Percentiles rank a stretch among this genome's conserved stretches.
These are phyloP conservation scores for Vulpes ferrilata DNA, from an alignment of 2,113 vertebrate species.

Conservation along the genomic window DNA sequence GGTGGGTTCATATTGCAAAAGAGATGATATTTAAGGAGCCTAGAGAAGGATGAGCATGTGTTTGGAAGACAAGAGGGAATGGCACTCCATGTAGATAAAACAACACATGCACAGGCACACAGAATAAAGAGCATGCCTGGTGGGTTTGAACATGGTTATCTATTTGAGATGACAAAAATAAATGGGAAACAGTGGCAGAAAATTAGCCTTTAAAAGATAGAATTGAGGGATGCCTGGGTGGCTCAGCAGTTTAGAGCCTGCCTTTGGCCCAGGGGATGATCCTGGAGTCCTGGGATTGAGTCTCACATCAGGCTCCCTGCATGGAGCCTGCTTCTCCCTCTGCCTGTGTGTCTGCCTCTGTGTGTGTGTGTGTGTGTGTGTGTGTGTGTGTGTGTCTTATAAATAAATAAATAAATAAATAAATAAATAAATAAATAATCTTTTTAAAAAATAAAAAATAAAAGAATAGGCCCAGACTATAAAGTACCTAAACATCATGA, in stretches of 20 bases:
- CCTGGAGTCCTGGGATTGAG: too few species aligned
- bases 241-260: too few species aligned
- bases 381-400: too few species aligned
- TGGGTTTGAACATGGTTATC: neutral
- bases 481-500: neutral
- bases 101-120: neutral
- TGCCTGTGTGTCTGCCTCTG: too few species aligned
- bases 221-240: neutral
- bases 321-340: too few species aligned
- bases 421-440: too few species aligned
- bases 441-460: neutral
- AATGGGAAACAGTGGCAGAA: neutral
- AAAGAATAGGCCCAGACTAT: conserved; percentile 15
- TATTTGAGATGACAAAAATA: conserved; percentile 25
- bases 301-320: too few species aligned
- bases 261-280: too few species aligned
- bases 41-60: neutral
- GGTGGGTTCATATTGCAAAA: neutral
- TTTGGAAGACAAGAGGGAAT: neutral
- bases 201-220: conserved; percentile 26
- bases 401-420: too few species aligned
- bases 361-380: too few species aligned
- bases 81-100: conserved; percentile 5
- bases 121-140: neutral
- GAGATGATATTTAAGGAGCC: neutral